Evolutionary conservation across 1,140 invertebrate species (phyloP), one percentile per base, ranked within the genome.

Genomic region (Portunus trituberculatus): DNA sequence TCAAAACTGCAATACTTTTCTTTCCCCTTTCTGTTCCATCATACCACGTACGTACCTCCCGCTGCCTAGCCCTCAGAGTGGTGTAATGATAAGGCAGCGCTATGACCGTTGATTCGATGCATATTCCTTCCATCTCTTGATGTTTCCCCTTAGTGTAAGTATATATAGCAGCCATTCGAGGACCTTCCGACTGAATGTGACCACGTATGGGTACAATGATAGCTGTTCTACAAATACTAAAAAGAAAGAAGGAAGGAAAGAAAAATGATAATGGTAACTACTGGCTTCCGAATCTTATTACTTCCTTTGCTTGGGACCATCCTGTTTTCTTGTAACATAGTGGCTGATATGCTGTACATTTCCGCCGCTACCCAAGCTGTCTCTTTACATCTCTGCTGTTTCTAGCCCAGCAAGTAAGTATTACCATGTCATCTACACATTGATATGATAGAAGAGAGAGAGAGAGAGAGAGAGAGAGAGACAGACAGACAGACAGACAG

Each of bases 381-480:
- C 39, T n/a, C 39, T 39, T 6, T 39, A 39, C 39, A 39, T 39
- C 6, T 39, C 39, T 6, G 39, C 6, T 39, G 39, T 39, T 39
- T 39, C 39, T 39, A 39, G 39, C 39, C 39, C 39, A 39, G 39
- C 1, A 39, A 39, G 6, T 39, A 39, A 39, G 6, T 39, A 39
- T 39, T 1, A 39, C 39, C 39, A 39, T 39, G 39, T 39, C 39
- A 39, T 39, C 39, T n/a, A 91, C 2, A 59, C n/a, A 52, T 1
- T n/a, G 7, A 52, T 12, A 31, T 8, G 12, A 20, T 29, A 59
- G 52, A 6, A 91, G 90, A 91, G 45, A 91, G 45, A 76, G 48
- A 91, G 45, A 67, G 48, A 76, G 45, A 91, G 90, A 82, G 46
- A 92, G 91, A 82, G 91, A 92, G 20, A 48, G 14, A 91, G 45